A percentile compares a stretch with the other conserved stretches of the same genome.
phyloP scores from a whole-genome alignment of 2,888 invertebrate species.

The Troides helena region DNA sequence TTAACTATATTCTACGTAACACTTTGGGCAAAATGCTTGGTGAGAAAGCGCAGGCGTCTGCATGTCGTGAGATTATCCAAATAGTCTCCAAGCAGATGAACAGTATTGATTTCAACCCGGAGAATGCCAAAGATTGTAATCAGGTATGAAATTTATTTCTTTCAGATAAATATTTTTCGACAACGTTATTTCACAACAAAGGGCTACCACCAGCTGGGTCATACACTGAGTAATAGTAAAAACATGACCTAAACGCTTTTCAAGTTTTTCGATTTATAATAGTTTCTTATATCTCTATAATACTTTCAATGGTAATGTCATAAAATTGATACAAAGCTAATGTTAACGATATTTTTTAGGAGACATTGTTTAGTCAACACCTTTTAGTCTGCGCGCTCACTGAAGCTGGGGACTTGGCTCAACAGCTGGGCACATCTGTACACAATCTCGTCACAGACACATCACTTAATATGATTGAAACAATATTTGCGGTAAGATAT shows the following conservation, averaged over 20 bases:
- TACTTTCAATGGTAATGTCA: neutral
- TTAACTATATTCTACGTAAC: constrained; percentile 95
- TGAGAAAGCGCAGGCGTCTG: constrained; percentile 97
- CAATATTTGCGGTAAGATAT: constrained; percentile 75
- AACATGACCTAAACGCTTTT: no score
- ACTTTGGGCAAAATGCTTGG: constrained; percentile 96
- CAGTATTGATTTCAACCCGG: constrained; percentile 94
- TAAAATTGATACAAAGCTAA: neutral
- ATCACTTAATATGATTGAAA: constrained; percentile 84
- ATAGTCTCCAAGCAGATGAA: constrained; percentile 97
- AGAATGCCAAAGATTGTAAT: constrained; percentile 94
- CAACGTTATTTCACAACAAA: no score
- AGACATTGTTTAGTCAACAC: constrained; percentile 94
- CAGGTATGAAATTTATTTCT: constrained; percentile 60
- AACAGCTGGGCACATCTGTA: constrained; percentile 96
- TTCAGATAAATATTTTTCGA: no score
- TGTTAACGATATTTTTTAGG: constrained; percentile 63
- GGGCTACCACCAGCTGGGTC: no score
- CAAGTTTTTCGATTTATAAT: no score
- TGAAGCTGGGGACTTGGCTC: constrained; percentile 93
- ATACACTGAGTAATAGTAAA: no score
- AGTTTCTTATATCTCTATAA: no score
- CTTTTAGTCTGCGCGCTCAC: constrained; percentile 95
- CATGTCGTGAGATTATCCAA: constrained; percentile 95
- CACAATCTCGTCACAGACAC: constrained; percentile 94